phyloP scores from a whole-genome alignment of 2,888 invertebrate genomes.

The Myathropa florea region DNA sequence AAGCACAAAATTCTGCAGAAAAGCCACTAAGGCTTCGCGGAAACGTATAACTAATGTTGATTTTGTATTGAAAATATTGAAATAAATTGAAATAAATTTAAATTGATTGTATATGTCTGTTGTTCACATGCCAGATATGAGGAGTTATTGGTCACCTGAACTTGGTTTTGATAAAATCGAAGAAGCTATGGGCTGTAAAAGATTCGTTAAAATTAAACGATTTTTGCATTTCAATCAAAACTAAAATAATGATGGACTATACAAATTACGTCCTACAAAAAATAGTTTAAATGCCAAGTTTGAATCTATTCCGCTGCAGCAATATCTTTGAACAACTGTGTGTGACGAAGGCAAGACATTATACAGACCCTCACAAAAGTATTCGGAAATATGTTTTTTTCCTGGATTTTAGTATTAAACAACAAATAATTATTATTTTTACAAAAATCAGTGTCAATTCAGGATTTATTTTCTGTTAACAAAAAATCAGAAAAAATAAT shows the following conservation, averaged over 20 bases:
- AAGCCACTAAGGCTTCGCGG: too few species aligned
- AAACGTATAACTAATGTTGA: too few species aligned
- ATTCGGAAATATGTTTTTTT: too few species aligned
- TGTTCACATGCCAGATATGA: background rate
- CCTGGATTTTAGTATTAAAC: too few species aligned
- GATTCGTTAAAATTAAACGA: background rate
- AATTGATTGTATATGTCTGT: conserved; percentile 5
- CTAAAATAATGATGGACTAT: conserved; percentile 4
- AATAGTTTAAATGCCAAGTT: background rate
- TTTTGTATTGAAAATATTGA: too few species aligned
- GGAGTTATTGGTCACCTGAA: background rate
- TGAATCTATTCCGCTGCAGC: background rate
- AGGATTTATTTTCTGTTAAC: too few species aligned
- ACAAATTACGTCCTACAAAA: conserved; percentile 1
- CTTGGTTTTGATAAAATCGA: conserved; percentile 10
- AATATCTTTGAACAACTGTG: conserved; percentile 12
- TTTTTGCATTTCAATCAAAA: conserved; percentile 21
- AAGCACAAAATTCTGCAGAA: too few species aligned
- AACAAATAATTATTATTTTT: too few species aligned
- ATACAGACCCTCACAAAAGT: too few species aligned
- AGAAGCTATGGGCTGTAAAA: background rate
- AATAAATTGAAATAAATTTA: too few species aligned
- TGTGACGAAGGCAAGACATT: background rate
- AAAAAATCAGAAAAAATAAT: too few species aligned
- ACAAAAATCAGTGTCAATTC: too few species aligned